Base-by-base conservation (phyloP, 2,797 vertebrate genomes). In the Pipistrellus pygmaeus region DNA sequence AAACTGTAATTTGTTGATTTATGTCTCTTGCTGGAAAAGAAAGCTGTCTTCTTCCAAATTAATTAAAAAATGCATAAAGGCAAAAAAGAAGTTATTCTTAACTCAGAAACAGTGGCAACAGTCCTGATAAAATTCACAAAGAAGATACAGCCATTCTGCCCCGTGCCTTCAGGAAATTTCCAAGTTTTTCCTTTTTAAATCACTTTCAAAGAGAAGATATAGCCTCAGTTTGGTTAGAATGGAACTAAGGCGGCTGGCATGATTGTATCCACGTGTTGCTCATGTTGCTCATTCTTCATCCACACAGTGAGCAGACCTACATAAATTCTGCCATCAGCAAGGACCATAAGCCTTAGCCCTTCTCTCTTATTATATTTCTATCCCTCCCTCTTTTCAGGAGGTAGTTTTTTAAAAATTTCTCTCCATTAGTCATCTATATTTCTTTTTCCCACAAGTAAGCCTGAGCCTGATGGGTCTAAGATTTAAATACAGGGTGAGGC, bases 21-120 rank as follows among this genome's bases (percentile, higher is more conserved):
- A 60, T 73, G 46, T 72, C 20, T 86, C 14, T 90, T 38, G 13
- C n/a, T 11, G 9, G 23, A 62, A 82, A 83, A 82, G 82, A 73
- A 91, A 57, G 3, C 3, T 64, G 23, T 25, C 48, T 93, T 82
- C 3, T 71, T 96, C 44, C 32, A 78, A 87, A 32, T 92, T 60
- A 77, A 72, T 68, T 81, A 18, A 11, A 21, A 72, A 86, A 32
- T n/a, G 25, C 2, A 72, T 0, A 60, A 25, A 32, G 20, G 0
- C 35, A 72, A 89, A 20, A 89, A 91, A 89, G 30, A 75, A 41
- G 55, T 66, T 44, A 77, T 38, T 30, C 17, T 44, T 77, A 92
- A 72, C 27, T 86, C 35, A 66, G 27, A 76, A 92, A 83, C 27
- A 85, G 53, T 14, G 21, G 30, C 32, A 82, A 48, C 2, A 55